Conservation (phyloP, 2,113 vertebrate species). For the Sciurus niger region DNA sequence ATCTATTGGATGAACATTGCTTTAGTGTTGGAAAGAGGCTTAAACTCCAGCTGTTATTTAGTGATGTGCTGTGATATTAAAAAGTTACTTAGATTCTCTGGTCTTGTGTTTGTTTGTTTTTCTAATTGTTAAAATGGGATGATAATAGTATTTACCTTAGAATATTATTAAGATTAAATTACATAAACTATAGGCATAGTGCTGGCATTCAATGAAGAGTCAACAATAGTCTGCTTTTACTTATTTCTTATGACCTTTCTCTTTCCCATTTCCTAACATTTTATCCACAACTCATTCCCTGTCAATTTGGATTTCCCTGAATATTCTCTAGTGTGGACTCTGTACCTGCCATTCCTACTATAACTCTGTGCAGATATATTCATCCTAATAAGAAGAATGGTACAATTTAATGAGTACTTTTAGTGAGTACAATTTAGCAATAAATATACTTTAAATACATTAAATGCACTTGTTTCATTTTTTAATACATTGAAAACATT, state of each 20-base stretch:
- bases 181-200: not conserved
- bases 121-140: not conserved
- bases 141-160: not conserved
- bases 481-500: too few relatives aligned
- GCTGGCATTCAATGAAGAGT: not conserved
- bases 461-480: not conserved
- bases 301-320: not conserved
- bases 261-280: not conserved
- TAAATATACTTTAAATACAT: not conserved
- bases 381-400: not conserved
- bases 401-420: not conserved
- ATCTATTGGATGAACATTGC: not conserved
- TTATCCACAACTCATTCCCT: not conserved
- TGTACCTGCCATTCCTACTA: not conserved
- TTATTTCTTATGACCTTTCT: not conserved
- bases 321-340: not conserved
- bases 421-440: not conserved
- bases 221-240: not conserved
- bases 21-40: not conserved
- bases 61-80: not conserved
- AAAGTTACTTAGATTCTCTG: not conserved
- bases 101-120: not conserved
- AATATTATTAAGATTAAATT: constrained; percentile 19
- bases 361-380: not conserved
- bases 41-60: not conserved